These are phyloP conservation scores for Nyctibius grandis DNA, from an alignment of 2,797 vertebrate genomes.

Conservation along the genomic window DNA sequence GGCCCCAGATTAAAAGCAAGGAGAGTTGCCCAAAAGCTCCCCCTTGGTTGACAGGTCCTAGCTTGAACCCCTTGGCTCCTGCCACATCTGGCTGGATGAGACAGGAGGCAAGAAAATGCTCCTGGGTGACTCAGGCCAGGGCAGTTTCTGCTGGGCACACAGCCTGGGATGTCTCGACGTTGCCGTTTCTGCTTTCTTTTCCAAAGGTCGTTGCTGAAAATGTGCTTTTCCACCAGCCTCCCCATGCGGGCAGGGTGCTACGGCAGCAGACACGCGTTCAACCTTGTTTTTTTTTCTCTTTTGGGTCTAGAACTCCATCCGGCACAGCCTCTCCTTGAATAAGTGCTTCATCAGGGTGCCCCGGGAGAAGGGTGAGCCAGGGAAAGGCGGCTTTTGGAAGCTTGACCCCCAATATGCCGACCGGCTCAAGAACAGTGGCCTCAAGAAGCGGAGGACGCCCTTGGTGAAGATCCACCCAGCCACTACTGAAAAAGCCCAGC, in stretches of 20 bases:
- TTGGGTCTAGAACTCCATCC: slow-evolving; percentile 88
- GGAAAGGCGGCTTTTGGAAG: slow-evolving; percentile 96
- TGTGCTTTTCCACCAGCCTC: neutral
- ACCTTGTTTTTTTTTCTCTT: neutral
- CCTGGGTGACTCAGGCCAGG: neutral
- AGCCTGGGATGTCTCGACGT: neutral
- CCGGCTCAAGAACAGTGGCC: slow-evolving; percentile 85
- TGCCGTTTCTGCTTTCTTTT: neutral
- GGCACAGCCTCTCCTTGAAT: slow-evolving; percentile 96
- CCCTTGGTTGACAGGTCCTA: neutral
- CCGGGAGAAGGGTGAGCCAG: slow-evolving; percentile 92
- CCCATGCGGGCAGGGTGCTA: neutral
- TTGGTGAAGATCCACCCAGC: slow-evolving; percentile 88
- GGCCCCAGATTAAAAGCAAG: neutral
- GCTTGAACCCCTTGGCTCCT: neutral
- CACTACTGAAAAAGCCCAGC: slow-evolving; percentile 72
- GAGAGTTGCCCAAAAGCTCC: neutral
- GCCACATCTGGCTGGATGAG: neutral
- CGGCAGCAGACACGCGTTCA: neutral
- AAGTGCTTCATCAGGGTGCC: slow-evolving; percentile 99
- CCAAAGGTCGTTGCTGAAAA: neutral
- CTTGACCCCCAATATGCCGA: slow-evolving; percentile 93
- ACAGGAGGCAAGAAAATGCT: neutral
- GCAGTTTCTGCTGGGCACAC: neutral
- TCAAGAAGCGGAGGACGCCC: slow-evolving; percentile 86